These are phyloP conservation scores for Sceloporus tristichus DNA, from an alignment of 2,113 vertebrate genomes.

Conservation along the genomic window DNA sequence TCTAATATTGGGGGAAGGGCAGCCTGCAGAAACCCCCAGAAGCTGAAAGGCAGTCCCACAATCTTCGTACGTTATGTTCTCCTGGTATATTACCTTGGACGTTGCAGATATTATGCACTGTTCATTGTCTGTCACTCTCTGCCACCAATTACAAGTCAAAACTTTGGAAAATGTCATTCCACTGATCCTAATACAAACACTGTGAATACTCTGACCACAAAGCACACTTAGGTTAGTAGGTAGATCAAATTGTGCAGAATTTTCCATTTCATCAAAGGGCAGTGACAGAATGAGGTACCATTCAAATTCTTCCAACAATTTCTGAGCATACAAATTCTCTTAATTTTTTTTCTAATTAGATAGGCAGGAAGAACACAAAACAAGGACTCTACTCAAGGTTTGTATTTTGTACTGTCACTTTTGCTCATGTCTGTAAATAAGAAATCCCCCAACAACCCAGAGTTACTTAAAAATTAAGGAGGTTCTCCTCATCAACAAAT, in stretches of 20 bases:
- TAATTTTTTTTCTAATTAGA: slow-evolving; percentile 33
- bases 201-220: slow-evolving; percentile 34
- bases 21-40: too few species aligned
- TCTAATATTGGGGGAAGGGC: too few species aligned
- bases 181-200: not conserved
- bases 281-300: slow-evolving; percentile 10
- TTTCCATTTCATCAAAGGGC: slow-evolving; percentile 21
- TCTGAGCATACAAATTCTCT: slow-evolving; percentile 26
- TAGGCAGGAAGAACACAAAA: not conserved
- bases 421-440: slow-evolving; percentile 15
- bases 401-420: not conserved
- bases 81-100: not conserved
- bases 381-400: not conserved
- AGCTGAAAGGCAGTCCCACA: too few species aligned
- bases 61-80: too few species aligned
- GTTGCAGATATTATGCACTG: not conserved
- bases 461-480: slow-evolving; percentile 47
- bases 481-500: slow-evolving; percentile 45
- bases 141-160: not conserved
- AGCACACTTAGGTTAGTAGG: slow-evolving; percentile 31
- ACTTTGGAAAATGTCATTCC: not conserved
- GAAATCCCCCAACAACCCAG: slow-evolving; percentile 30
- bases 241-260: slow-evolving; percentile 34
- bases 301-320: slow-evolving; percentile 35
- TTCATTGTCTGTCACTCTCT: not conserved